Base-by-base conservation (phyloP, 2,113 vertebrate species). In the Lepisosteus oculatus region DNA sequence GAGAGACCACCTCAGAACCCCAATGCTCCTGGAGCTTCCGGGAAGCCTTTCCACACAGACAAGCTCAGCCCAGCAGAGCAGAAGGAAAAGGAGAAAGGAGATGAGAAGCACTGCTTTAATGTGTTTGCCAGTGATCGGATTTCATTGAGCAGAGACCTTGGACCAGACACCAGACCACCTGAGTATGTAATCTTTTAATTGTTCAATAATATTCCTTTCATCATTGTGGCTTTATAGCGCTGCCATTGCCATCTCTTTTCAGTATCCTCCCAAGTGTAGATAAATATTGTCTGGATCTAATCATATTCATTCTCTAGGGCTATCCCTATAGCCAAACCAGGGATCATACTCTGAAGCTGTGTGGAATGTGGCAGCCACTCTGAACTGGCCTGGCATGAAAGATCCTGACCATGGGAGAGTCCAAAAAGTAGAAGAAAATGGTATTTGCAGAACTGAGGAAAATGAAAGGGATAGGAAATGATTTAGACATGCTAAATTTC, bases 71-170 rank as follows among this genome's bases (percentile, higher is more conserved):
- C 82, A 4, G 91, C 89, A 64, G 94, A 98, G 71, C 90, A 94
- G 86, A 95, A 96, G 81, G 96, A 98, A 82, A 98, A 96, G 85
- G 91, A 95, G 29, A 81, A 7, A 14, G 97, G 97, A 44, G 94
- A 98, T 71, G 86, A 92, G 74, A 99, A 99, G 76, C 97, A 99
- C 82, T 99, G 97, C 83, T 99, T 99, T 76, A 99, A 99, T 78
- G 89, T 94, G 76, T 99, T 93, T 74, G 97, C 95, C 77, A 99
- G 97, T 71, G 97, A 99, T 76, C 94, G 95, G 73, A 96, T 99
- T 86, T 99, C 97, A 54, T 83, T 99, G 74, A 97, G 97, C 78
- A 89, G 97, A 72, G 96, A 98, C 82, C 93, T 99, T 78, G 97
- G 97, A 66, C 93, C 96, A 43, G 97, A 99, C 81, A 98, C 97